Evolutionary conservation across 2,888 invertebrate genomes (phyloP), one percentile per base, ranked within the genome.

Genomic region (Eupithecia centaureata): DNA sequence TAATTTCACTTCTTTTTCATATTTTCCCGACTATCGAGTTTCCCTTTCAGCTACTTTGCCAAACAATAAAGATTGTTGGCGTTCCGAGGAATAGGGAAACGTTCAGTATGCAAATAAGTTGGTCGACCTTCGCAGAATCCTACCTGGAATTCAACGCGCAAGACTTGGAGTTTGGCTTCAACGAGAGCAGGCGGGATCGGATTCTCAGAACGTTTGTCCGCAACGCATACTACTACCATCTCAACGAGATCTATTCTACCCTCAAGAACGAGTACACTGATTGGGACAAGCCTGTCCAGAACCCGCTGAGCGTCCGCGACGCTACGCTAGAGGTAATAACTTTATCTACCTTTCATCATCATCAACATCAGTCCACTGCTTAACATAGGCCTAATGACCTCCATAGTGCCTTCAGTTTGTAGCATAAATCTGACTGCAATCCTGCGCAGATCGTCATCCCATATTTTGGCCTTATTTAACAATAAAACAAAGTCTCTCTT

Each of bases 211-310:
- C 98, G 60, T 97, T 97, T 89, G 98, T 99, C 73, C 95, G 98
- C 75, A 99, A 99, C 93, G 96, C 98, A 67, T 99, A 97, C 91
- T 96, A 97, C 85, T 99, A 97, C 92, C 99, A 99, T 91, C 95
- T 98, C 79, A 98, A 98, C 90, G 98, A 99, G 94, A 98, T 98
- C 83, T 97, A 97, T 89, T 98, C 98, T 63, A 98, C 98, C 63
- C 94, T 99, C 79, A 94, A 96, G 89, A 98, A 99, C 88, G 98
- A 99, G 89, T 99, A 99, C 91, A 98, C 98, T 69, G 98, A 99
- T 89, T 99, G 99, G 98, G 98, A 97, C 88, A 95, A 96, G 79
- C 96, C 97, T 2, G 96, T 97, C 76, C 96, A 97, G 81, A 97
- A 97, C 87, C 97, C 97, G 73, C 94, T 96, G 83, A 96, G 96